Conservation (phyloP, 92 coral and sea anemone species). For the Micromussa lordhowensis region DNA sequence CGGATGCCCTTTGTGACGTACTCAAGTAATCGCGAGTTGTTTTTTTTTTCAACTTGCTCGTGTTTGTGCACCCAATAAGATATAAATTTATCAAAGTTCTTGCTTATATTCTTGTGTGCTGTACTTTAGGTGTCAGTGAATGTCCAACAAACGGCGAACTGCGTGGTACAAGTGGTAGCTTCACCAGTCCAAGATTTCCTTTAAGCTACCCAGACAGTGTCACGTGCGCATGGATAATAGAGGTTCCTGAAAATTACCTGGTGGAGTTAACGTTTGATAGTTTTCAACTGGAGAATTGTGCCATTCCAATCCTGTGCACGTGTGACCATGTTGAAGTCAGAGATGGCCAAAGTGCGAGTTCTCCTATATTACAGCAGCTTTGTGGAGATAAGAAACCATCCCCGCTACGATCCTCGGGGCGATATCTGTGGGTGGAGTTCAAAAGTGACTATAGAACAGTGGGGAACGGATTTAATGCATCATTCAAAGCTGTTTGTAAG, state of each 20-base stretch:
- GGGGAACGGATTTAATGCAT: conserved; percentile 57
- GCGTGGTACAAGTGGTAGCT: too few relatives aligned
- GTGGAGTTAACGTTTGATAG: conserved; percentile 62
- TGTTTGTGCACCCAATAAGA: too few relatives aligned
- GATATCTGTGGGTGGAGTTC: conserved; percentile 57
- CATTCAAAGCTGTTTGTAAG: conserved; percentile 34
- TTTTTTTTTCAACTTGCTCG: too few relatives aligned
- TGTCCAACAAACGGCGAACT: not conserved
- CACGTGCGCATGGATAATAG: too few relatives aligned
- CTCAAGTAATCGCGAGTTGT: too few relatives aligned
- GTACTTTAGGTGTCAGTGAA: not conserved
- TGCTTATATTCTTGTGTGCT: too few relatives aligned
- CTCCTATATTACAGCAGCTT: conserved; percentile 50
- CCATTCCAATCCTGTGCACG: conserved; percentile 50
- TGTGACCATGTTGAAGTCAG: conserved; percentile 81
- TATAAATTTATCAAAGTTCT: too few relatives aligned
- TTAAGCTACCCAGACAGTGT: conserved; percentile 31
- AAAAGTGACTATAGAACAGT: conserved; percentile 50
- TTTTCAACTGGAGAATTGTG: conserved; percentile 63
- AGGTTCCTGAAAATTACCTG: too few relatives aligned
- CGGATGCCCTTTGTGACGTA: too few relatives aligned
- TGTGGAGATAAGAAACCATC: conserved; percentile 72
- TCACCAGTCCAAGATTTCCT: conserved; percentile 61
- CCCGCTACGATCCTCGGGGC: conserved; percentile 57
- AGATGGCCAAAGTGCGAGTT: conserved; percentile 72